Evolutionary conservation across 2,888 invertebrate genomes (phyloP).

Genomic region (Euplagia quadripunctaria): DNA sequence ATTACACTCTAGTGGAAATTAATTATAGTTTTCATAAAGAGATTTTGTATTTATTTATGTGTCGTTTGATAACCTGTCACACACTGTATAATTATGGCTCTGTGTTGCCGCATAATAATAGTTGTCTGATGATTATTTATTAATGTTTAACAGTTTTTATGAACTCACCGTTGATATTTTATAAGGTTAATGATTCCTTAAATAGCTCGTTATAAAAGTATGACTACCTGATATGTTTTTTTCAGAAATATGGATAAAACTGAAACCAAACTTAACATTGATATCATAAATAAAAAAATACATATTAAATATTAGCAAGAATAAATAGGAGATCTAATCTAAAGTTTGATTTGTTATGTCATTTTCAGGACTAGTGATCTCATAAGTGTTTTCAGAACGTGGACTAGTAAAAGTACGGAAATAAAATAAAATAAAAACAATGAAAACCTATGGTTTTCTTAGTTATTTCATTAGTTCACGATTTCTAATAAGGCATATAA

Average conservation of each 20-base stretch:
- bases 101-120: constrained; percentile 41
- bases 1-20: constrained; percentile 22
- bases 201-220: constrained; percentile 9
- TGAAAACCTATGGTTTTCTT: too few species aligned
- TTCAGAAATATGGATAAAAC: not conserved
- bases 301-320: not conserved
- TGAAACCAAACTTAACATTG: not conserved
- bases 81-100: constrained; percentile 37
- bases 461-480: too few species aligned
- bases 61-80: constrained; percentile 44
- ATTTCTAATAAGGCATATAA: too few species aligned
- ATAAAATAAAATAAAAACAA: not conserved
- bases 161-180: constrained; percentile 28
- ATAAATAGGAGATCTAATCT: not conserved
- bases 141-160: constrained; percentile 17
- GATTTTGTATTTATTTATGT: constrained; percentile 44
- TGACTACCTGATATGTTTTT: not conserved
- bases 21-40: constrained; percentile 35
- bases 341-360: not conserved
- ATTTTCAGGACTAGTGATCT: not conserved
- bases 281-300: not conserved
- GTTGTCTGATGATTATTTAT: constrained; percentile 30
- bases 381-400: not conserved
- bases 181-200: constrained; percentile 16
- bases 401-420: not conserved